phyloP scores from a whole-genome alignment of 2,797 vertebrate species.

The Podarcis siculus region DNA sequence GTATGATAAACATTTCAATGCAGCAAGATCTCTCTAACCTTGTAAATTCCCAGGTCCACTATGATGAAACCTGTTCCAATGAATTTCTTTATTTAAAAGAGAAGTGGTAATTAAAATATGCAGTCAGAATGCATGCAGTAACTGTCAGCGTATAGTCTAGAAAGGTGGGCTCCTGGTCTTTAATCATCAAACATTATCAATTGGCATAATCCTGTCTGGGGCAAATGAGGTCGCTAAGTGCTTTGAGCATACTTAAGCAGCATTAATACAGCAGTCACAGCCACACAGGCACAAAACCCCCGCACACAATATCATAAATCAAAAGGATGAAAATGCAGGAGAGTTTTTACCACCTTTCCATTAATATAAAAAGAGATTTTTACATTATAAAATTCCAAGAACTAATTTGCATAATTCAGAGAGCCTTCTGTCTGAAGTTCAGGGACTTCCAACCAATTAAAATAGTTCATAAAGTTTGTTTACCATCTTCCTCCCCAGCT shows the following conservation, averaged over 20 bases:
- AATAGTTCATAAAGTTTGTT: conserved; percentile 2
- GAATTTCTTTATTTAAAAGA: not conserved
- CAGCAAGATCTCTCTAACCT: not conserved
- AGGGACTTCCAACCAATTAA: conserved; percentile 10
- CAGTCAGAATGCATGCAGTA: not conserved
- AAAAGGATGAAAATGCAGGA: not conserved
- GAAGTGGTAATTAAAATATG: not conserved
- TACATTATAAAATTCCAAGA: not conserved
- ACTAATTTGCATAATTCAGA: not conserved
- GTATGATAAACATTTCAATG: not conserved
- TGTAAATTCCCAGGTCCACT: not conserved
- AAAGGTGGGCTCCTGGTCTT: not conserved
- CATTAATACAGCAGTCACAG: not conserved
- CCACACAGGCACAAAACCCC: not conserved
- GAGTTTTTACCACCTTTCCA: conserved; percentile 4
- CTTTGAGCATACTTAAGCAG: not conserved
- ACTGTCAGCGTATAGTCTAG: not conserved
- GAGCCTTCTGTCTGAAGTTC: not conserved
- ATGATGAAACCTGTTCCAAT: not conserved
- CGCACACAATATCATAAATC: not conserved
- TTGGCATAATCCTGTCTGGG: not conserved
- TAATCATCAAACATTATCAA: not conserved
- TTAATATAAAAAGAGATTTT: not conserved
- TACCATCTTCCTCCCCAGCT: not conserved
- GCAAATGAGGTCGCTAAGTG: not conserved